These are phyloP conservation scores for Drosophila paramelanica DNA, from an alignment of 2,888 invertebrate species.

Conservation along the genomic window DNA sequence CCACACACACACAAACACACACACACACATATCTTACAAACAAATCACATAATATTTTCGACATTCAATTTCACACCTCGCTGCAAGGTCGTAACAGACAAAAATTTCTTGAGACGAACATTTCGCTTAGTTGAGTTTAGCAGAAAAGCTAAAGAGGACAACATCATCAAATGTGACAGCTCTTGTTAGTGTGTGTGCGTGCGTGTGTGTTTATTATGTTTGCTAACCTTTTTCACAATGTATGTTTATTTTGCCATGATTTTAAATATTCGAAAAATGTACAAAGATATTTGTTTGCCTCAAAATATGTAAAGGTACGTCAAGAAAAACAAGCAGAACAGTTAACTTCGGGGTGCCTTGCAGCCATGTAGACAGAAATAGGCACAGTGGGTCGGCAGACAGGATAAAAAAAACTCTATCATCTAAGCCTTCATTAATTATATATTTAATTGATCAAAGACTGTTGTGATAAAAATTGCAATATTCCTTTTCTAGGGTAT, in stretches of 20 bases:
- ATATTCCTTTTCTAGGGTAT: not conserved
- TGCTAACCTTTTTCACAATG: conserved; percentile 42
- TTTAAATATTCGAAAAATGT: conserved; percentile 54
- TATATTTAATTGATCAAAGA: too few species aligned
- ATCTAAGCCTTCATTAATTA: too few species aligned
- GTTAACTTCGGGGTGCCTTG: too few species aligned
- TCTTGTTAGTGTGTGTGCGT: conserved; percentile 2
- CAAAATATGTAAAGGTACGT: conserved; percentile 67
- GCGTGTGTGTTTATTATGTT: conserved; percentile 22
- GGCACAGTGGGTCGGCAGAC: too few species aligned
- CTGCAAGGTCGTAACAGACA: conserved; percentile 48
- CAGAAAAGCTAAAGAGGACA: conserved; percentile 23
- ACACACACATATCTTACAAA: not conserved
- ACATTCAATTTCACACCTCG: conserved; percentile 78
- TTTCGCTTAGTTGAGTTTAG: conserved; percentile 39
- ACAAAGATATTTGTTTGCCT: conserved; percentile 43
- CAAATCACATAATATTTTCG: conserved; percentile 42
- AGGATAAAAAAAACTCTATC: too few species aligned
- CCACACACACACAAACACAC: not conserved
- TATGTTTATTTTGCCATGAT: conserved; percentile 47
- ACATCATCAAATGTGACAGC: conserved; percentile 54
- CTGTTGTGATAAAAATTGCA: too few species aligned
- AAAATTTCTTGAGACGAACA: conserved; percentile 13
- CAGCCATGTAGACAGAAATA: too few species aligned
- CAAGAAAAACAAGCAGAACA: not conserved